These are phyloP conservation scores for Porites divaricata DNA, from an alignment of 92 coral and sea anemone genomes.

Conservation along the genomic window DNA sequence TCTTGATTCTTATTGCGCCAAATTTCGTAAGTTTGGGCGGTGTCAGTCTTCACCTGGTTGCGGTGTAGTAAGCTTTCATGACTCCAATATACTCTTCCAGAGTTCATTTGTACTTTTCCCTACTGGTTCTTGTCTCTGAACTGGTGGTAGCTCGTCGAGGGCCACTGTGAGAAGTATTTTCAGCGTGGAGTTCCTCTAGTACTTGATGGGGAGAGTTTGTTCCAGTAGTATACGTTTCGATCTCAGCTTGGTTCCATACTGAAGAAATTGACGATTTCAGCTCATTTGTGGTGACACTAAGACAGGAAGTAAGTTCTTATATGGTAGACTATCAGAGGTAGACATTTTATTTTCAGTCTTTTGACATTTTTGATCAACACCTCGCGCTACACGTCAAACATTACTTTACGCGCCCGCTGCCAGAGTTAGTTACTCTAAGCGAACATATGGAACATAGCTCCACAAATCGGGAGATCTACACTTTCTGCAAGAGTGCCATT, in stretches of 20 bases:
- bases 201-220: neutral
- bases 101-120: neutral
- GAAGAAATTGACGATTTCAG: no score
- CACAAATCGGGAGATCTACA: no score
- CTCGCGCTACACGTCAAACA: no score
- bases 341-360: no score
- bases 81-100: neutral
- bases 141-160: neutral
- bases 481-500: no score
- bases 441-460: no score
- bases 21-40: neutral
- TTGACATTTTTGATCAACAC: no score
- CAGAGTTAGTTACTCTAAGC: no score
- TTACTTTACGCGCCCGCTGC: no score
- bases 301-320: no score
- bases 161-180: neutral
- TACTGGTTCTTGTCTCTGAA: neutral
- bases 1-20: neutral
- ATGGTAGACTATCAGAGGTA: no score
- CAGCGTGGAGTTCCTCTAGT: neutral
- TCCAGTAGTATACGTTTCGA: neutral
- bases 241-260: slow-evolving; percentile 8
- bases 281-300: no score
- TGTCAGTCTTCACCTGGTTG: neutral
- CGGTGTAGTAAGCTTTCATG: neutral